phyloP scores from a whole-genome alignment of 2,797 vertebrate species.

The Premnoplex brunnescens region DNA sequence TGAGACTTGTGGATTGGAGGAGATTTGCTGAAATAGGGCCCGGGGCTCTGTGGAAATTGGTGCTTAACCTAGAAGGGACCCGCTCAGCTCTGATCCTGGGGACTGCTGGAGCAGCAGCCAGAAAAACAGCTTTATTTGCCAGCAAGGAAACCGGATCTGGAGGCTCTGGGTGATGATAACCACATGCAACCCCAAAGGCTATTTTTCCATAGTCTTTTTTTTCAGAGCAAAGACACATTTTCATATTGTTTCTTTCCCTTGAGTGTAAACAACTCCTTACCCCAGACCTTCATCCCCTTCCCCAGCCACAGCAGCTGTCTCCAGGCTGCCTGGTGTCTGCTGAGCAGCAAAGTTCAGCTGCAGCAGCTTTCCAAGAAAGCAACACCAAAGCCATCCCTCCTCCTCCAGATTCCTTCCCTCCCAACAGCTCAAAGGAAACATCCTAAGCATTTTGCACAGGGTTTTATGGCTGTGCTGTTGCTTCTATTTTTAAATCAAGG shows the following conservation, averaged over 20 bases:
- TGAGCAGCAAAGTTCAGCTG: background rate
- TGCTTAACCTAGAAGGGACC: background rate
- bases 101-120: background rate
- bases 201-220: background rate
- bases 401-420: conserved; percentile 13
- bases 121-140: conserved; percentile 1
- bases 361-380: conserved; percentile 54
- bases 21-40: background rate
- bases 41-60: fast-evolving
- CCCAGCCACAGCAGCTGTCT: background rate
- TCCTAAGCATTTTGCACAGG: background rate
- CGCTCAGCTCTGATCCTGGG: background rate
- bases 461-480: background rate
- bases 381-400: background rate
- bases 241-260: background rate
- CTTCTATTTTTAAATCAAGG: conserved; percentile 38
- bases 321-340: background rate
- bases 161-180: background rate
- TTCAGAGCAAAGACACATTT: conserved; percentile 8
- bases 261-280: conserved; percentile 6
- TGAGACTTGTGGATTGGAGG: background rate
- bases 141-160: background rate
- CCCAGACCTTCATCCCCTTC: background rate
- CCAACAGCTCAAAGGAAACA: conserved; percentile 23
- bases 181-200: background rate